phyloP scores from a whole-genome alignment of 2,113 vertebrate species.

The Callochromis pleurospilus region DNA sequence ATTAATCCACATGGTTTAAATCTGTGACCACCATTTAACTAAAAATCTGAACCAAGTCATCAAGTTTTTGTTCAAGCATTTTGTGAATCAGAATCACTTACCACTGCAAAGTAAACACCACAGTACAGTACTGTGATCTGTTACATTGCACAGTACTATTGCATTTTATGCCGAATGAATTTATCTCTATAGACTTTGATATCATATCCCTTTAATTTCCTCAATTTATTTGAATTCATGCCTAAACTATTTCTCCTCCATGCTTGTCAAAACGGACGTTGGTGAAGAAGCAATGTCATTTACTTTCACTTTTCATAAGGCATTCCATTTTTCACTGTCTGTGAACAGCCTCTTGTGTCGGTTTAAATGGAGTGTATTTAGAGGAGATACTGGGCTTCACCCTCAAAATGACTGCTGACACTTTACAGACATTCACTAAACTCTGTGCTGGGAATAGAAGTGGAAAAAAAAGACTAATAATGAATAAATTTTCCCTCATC shows the following conservation, averaged over 20 bases:
- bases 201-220: background rate
- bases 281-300: slow-evolving; percentile 1
- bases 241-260: background rate
- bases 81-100: background rate
- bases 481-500: slow-evolving; percentile 59
- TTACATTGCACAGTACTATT: background rate
- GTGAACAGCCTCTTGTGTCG: slow-evolving; percentile 37
- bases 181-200: background rate
- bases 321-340: slow-evolving; percentile 10
- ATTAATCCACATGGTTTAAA: background rate
- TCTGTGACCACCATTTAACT: background rate
- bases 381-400: slow-evolving; percentile 37
- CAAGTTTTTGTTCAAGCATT: background rate
- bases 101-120: background rate
- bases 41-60: background rate
- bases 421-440: slow-evolving; percentile 42
- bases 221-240: background rate
- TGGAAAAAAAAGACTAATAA: slow-evolving; percentile 46
- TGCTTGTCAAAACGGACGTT: background rate
- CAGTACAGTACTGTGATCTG: background rate
- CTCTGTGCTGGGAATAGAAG: slow-evolving; percentile 10
- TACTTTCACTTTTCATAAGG: slow-evolving; percentile 4
- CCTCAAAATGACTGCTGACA: slow-evolving; percentile 48
- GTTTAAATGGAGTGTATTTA: slow-evolving; percentile 42
- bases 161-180: background rate